Conservation (phyloP, 2,888 invertebrate species). For the Orthosia incerta region DNA sequence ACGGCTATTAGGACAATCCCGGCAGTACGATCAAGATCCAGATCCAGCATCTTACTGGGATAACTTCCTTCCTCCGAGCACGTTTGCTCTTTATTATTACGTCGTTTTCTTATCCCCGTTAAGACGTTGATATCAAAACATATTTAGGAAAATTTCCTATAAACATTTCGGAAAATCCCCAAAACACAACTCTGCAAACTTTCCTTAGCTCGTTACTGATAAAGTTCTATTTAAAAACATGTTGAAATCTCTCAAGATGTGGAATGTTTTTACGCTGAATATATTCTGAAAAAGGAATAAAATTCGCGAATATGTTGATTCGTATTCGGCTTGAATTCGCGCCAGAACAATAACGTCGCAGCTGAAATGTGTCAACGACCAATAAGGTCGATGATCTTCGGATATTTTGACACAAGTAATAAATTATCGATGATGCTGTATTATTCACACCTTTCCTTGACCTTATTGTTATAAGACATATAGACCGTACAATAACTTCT, state of each 20-base stretch:
- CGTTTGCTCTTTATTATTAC: too few species aligned
- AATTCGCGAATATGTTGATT: slow-evolving; percentile 59
- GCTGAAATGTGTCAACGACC: slow-evolving; percentile 70
- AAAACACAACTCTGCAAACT: slow-evolving; percentile 42
- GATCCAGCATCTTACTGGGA: too few species aligned
- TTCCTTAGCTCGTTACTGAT: slow-evolving; percentile 13
- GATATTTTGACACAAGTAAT: slow-evolving; percentile 34
- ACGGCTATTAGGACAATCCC: too few species aligned
- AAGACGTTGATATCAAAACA: slow-evolving; percentile 33
- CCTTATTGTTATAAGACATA: not conserved
- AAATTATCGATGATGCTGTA: not conserved
- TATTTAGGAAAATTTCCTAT: slow-evolving; percentile 9
- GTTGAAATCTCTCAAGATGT: slow-evolving; percentile 49
- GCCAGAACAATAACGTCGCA: slow-evolving; percentile 74
- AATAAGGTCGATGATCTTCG: slow-evolving; percentile 74
- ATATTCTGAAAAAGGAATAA: slow-evolving; percentile 73
- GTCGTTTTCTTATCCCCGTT: slow-evolving; percentile 4
- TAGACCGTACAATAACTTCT: not conserved
- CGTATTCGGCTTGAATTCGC: slow-evolving; percentile 72
- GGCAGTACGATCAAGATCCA: too few species aligned
- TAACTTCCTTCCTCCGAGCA: too few species aligned
- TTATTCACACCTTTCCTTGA: too few species aligned
- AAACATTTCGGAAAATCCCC: slow-evolving; percentile 29
- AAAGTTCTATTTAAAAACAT: slow-evolving; percentile 61
- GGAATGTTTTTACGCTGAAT: slow-evolving; percentile 55